Percentiles rank a stretch among this genome's conserved stretches.
Evolutionary conservation across 2,888 invertebrate species (phyloP).

Genomic region (Zele albiditarsus): DNA sequence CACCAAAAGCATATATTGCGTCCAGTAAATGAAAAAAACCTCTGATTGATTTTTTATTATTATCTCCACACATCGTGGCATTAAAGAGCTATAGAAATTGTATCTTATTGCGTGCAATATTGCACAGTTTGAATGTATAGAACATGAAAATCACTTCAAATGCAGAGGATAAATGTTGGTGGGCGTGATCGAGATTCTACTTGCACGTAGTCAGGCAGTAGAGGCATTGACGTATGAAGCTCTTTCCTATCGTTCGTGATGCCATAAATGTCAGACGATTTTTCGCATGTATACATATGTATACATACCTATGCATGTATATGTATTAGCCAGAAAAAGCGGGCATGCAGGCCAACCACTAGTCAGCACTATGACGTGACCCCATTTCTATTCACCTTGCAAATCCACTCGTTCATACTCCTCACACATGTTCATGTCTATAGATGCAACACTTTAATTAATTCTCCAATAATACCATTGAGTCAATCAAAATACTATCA

Average conservation of each 20-base stretch:
- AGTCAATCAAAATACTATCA: no score
- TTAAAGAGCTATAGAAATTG: not conserved
- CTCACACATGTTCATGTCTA: no score
- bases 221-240: conserved; percentile 49
- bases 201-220: conserved; percentile 40
- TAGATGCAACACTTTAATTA: no score
- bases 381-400: conserved; percentile 49
- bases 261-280: conserved; percentile 57
- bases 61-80: not conserved
- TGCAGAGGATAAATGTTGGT: not conserved
- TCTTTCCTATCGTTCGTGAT: conserved; percentile 54
- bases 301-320: not conserved
- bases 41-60: no score
- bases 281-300: conserved; percentile 41
- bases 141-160: not conserved
- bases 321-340: not conserved
- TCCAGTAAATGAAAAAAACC: no score
- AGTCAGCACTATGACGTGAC: conserved; percentile 50
- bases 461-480: no score
- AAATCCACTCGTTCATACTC: not conserved
- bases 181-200: conserved; percentile 26
- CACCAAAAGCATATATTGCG: no score
- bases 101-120: not conserved
- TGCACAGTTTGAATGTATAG: not conserved
- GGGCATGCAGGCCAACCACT: conserved; percentile 16